phyloP scores from a whole-genome alignment of 1,140 invertebrate species.

The Conus betulinus region DNA sequence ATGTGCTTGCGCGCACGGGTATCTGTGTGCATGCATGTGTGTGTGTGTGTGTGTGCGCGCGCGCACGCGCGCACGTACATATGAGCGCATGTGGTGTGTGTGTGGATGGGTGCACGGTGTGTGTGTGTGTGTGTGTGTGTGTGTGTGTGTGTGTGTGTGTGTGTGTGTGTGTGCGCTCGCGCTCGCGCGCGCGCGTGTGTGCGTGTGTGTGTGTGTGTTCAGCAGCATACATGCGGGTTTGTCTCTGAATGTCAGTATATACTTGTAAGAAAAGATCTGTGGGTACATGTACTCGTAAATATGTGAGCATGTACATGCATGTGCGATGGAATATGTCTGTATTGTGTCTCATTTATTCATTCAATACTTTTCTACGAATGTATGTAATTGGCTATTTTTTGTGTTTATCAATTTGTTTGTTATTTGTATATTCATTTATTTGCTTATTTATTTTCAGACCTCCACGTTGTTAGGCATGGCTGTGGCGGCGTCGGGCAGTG shows the following conservation, averaged over 20 bases:
- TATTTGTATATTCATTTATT: not conserved
- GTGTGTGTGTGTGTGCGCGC: not conserved
- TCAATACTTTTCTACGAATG: not conserved
- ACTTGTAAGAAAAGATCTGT: not conserved
- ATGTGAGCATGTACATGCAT: not conserved
- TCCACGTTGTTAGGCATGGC: not conserved
- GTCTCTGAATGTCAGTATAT: not conserved
- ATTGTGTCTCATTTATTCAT: too few relatives aligned
- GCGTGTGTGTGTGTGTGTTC: not conserved
- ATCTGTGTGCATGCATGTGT: not conserved
- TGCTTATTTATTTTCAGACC: not conserved
- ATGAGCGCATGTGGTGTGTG: not conserved
- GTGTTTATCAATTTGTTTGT: too few relatives aligned
- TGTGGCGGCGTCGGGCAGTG: not conserved
- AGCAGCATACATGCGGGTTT: not conserved
- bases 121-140: not conserved
- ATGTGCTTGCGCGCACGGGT: not conserved
- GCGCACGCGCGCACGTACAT: not conserved
- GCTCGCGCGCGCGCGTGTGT: not conserved
- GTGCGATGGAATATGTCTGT: not conserved
- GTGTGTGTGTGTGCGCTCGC: not conserved
- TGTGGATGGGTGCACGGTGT: not conserved
- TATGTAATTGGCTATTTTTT: not conserved
- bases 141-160: not conserved
- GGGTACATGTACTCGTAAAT: not conserved